Conservation (phyloP, 2,113 vertebrate genomes). For the Siphamia tubifer region DNA sequence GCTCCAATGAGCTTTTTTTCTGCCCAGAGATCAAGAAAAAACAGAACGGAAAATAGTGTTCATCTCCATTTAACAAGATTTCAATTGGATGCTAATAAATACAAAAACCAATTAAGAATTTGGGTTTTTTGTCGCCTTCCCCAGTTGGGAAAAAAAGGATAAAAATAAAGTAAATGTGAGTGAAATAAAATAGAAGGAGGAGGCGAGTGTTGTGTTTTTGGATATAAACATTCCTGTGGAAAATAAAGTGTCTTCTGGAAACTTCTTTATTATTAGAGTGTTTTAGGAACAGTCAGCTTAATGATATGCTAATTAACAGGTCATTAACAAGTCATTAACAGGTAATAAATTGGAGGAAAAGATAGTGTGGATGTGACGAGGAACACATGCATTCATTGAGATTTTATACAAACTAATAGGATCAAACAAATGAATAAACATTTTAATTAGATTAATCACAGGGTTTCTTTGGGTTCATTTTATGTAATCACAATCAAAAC, state of each 20-base stretch:
- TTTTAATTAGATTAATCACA: too few relatives aligned
- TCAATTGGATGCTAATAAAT: slow-evolving; percentile 28
- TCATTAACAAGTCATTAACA: too few relatives aligned
- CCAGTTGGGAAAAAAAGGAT: not conserved
- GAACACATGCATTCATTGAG: slow-evolving; percentile 28
- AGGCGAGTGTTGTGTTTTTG: not conserved
- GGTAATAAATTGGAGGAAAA: slow-evolving; percentile 31
- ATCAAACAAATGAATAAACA: too few relatives aligned
- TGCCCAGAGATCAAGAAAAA: slow-evolving; percentile 1
- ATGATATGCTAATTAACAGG: slow-evolving; percentile 51
- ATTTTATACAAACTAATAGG: too few relatives aligned
- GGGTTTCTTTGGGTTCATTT: too few relatives aligned
- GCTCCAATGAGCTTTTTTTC: slow-evolving; percentile 24
- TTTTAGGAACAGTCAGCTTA: slow-evolving; percentile 47
- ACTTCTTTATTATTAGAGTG: slow-evolving; percentile 25
- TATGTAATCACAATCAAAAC: too few relatives aligned
- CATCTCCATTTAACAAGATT: slow-evolving; percentile 6
- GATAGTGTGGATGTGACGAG: slow-evolving; percentile 27
- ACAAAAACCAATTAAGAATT: slow-evolving; percentile 23
- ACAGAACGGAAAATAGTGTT: slow-evolving; percentile 8
- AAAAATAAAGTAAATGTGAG: not conserved
- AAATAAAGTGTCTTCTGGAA: slow-evolving; percentile 5
- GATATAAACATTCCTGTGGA: slow-evolving; percentile 5
- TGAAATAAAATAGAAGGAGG: not conserved
- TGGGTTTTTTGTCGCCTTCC: slow-evolving; percentile 11